Percentiles rank a stretch among this genome's conserved stretches.
Evolutionary conservation across 2,888 invertebrate species (phyloP).

Genomic region (Athetis lepigone): DNA sequence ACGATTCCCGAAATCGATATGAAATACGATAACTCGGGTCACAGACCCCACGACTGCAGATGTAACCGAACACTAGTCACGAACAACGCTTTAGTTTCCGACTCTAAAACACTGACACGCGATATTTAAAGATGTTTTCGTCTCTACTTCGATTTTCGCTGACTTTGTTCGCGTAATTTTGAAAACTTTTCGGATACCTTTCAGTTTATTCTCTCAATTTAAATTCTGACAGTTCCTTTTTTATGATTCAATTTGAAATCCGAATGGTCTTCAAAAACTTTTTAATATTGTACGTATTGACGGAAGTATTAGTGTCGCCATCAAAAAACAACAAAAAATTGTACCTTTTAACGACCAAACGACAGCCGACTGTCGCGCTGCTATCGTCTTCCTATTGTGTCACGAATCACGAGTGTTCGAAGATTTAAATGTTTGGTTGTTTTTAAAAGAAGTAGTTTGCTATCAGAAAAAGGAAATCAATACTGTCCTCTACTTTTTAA

Average conservation of each 20-base stretch:
- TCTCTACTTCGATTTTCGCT: slow-evolving; percentile 12
- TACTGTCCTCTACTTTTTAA: neutral
- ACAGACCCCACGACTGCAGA: slow-evolving; percentile 66
- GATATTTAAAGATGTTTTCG: slow-evolving; percentile 46
- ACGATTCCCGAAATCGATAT: slow-evolving; percentile 56
- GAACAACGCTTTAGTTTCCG: slow-evolving; percentile 59
- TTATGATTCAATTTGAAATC: slow-evolving; percentile 44
- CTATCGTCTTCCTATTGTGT: too few relatives aligned
- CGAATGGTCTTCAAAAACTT: slow-evolving; percentile 30
- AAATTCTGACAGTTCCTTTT: slow-evolving; percentile 29
- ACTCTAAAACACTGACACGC: slow-evolving; percentile 54
- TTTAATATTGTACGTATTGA: slow-evolving; percentile 1
- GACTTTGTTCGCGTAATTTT: slow-evolving; percentile 11
- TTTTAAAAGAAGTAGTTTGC: too few relatives aligned
- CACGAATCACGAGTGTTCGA: too few relatives aligned
- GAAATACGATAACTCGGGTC: slow-evolving; percentile 63
- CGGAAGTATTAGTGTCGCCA: too few relatives aligned
- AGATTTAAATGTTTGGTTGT: too few relatives aligned
- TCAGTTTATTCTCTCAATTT: slow-evolving; percentile 17
- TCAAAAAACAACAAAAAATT: too few relatives aligned
- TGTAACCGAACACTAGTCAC: slow-evolving; percentile 65
- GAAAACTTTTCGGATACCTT: neutral
- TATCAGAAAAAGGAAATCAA: too few relatives aligned
- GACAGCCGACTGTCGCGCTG: too few relatives aligned
- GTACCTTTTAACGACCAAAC: too few relatives aligned